Conservation (phyloP, 2,797 vertebrate species). For the Peromyscus nudipes region DNA sequence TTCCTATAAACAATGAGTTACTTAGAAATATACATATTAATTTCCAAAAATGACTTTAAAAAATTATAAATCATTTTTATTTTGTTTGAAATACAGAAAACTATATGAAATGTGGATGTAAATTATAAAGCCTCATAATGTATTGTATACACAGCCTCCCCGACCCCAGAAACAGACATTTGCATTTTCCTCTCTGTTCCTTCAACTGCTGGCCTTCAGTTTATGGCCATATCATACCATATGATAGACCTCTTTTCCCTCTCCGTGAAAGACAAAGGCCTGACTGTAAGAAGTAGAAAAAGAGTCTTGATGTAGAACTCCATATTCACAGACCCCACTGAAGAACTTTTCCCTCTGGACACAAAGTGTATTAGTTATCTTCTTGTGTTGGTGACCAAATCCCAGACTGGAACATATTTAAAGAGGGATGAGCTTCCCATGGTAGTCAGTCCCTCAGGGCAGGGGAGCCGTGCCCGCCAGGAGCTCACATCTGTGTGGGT, state of each 20-base stretch:
- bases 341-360: not conserved
- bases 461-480: too few relatives aligned
- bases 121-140: slow-evolving; percentile 8
- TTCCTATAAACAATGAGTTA: not conserved
- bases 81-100: not conserved
- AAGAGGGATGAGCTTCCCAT: not conserved
- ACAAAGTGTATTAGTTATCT: not conserved
- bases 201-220: not conserved
- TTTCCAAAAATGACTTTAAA: not conserved
- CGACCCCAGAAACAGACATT: not conserved
- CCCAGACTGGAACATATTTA: not conserved
- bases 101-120: not conserved
- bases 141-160: not conserved
- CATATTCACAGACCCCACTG: not conserved
- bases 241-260: not conserved
- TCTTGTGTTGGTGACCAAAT: not conserved
- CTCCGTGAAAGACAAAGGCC: not conserved
- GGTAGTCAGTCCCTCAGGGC: not conserved
- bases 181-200: not conserved
- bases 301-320: not conserved
- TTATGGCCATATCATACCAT: not conserved
- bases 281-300: not conserved
- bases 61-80: slow-evolving; percentile 6
- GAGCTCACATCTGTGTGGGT: not conserved
- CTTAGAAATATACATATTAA: not conserved